Base-by-base conservation (phyloP, 2,888 invertebrate species). In the Heliconius hortense region DNA sequence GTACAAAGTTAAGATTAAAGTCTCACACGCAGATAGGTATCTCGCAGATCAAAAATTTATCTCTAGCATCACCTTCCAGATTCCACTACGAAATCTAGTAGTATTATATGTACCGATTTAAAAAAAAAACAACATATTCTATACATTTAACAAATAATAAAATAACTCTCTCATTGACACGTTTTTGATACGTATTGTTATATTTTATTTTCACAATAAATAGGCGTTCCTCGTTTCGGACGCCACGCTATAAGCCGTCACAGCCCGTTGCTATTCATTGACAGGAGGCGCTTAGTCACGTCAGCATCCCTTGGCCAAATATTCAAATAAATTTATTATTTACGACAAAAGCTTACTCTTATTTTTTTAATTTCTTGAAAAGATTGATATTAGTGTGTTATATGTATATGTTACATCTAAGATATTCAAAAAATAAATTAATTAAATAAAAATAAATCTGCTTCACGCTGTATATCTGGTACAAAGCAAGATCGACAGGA, bases 261-360 rank as follows among this genome's bases (percentile, higher is more conserved):
- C 35, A 66, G 39, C 35, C 64, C 35, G 31, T 21, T 8, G n/a
- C 31, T 64, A n/a, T 64, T 64, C 39, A 64, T 64, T 64, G 64
- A 64, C 24, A 66, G 39, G 66, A 24, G 66, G 39, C 66, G 66
- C 39, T 66, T 66, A 66, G 15, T 66, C 66, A 39, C 24, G 39
- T 66, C 64, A 66, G 24, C 39, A 43, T 43, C 66, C 66, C 66
- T 18, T 43, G n/a, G 1, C 39, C 24, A 66, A 66, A 66, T 66
- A 43, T 43, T 24, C 24, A 66, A 39, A 66, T 66, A 24, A 15
- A 43, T 43, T 24, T 43, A 66, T 66, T 21, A 28, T 28, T 28
- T 64, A 63, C 11, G 0, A 21, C 1, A 21, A 31, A n/a, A 4
- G 64, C 26, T 2, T 21, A 59, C 4, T 56, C 24, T 15, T 13